phyloP scores from a whole-genome alignment of 2,888 invertebrate species.

The Nudaria mundana region DNA sequence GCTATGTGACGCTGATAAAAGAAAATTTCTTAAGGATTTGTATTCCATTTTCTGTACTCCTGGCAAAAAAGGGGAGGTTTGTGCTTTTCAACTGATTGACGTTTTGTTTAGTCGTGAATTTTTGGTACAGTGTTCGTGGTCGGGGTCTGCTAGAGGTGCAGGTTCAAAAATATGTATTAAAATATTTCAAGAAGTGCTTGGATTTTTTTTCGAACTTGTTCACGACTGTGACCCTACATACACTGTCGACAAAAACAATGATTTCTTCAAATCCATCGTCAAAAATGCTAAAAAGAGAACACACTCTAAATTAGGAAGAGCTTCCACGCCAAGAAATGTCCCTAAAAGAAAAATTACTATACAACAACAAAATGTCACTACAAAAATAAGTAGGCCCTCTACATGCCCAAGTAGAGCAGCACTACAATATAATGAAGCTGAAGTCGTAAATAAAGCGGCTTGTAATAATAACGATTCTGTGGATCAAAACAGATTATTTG shows the following conservation, averaged over 20 bases:
- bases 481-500: no score
- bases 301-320: not conserved
- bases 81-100: not conserved
- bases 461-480: no score
- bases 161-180: slow-evolving; percentile 4
- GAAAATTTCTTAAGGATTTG: no score
- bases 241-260: not conserved
- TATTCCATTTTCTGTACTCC: no score
- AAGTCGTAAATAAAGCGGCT: no score
- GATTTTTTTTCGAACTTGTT: not conserved
- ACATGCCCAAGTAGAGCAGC: no score
- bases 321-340: not conserved
- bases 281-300: not conserved
- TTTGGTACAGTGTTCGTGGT: not conserved
- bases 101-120: not conserved
- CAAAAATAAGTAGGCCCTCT: no score
- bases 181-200: not conserved
- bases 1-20: no score
- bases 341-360: not conserved
- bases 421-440: no score
- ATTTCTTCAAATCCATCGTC: not conserved
- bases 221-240: not conserved
- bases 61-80: not conserved
- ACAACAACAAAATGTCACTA: no score
- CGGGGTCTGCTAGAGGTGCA: not conserved